Evolutionary conservation across 2,888 invertebrate genomes (phyloP).

Genomic region (Pyrgus malvae): DNA sequence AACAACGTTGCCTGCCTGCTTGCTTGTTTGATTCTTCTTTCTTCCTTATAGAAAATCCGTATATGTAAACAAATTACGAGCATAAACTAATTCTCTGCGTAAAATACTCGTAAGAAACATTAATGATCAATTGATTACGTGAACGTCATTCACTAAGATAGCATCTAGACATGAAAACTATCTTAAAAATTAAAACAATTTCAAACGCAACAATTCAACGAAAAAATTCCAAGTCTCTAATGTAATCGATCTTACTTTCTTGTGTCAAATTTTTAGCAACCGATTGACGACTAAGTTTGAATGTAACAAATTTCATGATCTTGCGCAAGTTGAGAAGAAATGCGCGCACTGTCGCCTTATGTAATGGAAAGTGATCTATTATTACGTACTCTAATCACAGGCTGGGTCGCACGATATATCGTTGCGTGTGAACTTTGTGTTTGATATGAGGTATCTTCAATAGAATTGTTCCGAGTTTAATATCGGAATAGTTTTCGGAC

Average conservation of each 20-base stretch:
- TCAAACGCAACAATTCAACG: neutral
- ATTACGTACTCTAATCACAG: slow-evolving; percentile 22
- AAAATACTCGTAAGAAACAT: no score
- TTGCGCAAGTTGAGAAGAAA: slow-evolving; percentile 9
- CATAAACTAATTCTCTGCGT: no score
- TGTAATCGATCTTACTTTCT: slow-evolving; percentile 12
- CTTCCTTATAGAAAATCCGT: neutral
- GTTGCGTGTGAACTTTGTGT: slow-evolving; percentile 8
- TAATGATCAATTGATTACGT: no score
- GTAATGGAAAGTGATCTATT: slow-evolving; percentile 21
- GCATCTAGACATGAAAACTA: no score
- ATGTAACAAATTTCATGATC: slow-evolving; percentile 1
- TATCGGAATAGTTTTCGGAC: no score
- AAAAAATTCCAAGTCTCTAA: neutral
- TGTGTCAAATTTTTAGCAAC: neutral
- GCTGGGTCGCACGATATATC: slow-evolving; percentile 6
- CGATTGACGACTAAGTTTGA: slow-evolving; percentile 1
- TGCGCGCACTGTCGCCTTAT: slow-evolving; percentile 5
- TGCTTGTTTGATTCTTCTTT: neutral
- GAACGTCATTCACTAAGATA: no score
- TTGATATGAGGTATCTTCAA: no score
- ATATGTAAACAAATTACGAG: no score
- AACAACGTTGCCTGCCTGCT: neutral
- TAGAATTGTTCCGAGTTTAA: no score
- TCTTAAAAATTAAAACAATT: neutral